Evolutionary conservation across 2,113 vertebrate species (phyloP), one percentile per base, ranked within the genome.

Genomic region (Datnioides undecimradiatus): DNA sequence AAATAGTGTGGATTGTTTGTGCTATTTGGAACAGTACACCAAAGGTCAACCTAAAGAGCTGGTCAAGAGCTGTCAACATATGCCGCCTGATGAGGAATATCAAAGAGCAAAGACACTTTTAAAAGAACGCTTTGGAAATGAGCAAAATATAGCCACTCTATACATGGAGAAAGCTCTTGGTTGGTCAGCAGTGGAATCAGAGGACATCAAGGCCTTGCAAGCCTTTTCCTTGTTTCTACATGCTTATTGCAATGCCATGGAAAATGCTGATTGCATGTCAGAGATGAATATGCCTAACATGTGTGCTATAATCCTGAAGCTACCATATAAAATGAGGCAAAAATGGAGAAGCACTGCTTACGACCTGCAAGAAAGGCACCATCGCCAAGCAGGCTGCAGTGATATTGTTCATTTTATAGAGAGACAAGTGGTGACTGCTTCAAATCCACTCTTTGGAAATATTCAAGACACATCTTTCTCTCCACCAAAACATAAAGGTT

Each of bases 41-140:
- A 25, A 23, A 60, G 58, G n/a, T n/a, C 12, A 25, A 60, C 27
- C 27, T 6, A 55, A 27, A 17, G 16, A 55, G 3, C 33, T 38
- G 33, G 57, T 59, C 4, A 59, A 38, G 57, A 59, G 33, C 57
- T 59, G 57, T 59, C 57, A 36, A 59, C 19, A 57, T 31, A 55
- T 55, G 52, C 29, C 52, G 34, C 17, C 55, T 6, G 43, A 45
- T 5, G 19, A 19, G 29, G 31, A 9, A 21, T 34, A 34, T 5
- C 55, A 58, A 58, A 34, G 31, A 21, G 16, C 55, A 58, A 38
- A 9, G 7, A 1, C 4, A 14, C 21, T 59, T 6, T 59, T 12
- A 23, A 19, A n/a, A 36, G 31, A 36, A 36, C 12, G 31, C 8
- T 33, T 58, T 58, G 55, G 54, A 36, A 34, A 59, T 23, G 21